A percentile compares a stretch with the other conserved stretches of the same genome.
Conservation (phyloP, 2,888 invertebrate species). For the Eupsilia transversa region DNA sequence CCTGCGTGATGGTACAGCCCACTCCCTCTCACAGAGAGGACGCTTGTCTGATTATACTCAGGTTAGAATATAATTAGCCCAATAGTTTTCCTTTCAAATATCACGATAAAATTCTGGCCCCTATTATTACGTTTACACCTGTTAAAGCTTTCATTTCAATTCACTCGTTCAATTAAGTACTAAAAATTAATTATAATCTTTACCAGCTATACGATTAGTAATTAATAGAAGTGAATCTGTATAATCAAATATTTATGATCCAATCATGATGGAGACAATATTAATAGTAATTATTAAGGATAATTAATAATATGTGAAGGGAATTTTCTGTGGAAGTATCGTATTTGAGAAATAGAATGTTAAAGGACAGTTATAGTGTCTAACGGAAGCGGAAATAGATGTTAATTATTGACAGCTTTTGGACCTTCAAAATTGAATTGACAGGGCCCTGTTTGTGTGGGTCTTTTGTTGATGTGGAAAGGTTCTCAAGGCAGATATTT, state of each 20-base stretch:
- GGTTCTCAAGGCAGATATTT: background rate
- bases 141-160: background rate
- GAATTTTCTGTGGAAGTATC: background rate
- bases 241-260: slow-evolving; percentile 1
- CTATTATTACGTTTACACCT: background rate
- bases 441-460: slow-evolving; percentile 21
- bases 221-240: background rate
- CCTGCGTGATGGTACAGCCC: background rate
- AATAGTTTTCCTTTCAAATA: slow-evolving; percentile 5
- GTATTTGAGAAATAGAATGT: background rate
- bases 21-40: background rate
- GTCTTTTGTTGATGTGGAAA: slow-evolving; percentile 7
- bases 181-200: slow-evolving; percentile 8
- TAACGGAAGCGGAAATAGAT: slow-evolving; percentile 47
- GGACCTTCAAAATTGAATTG: slow-evolving; percentile 21
- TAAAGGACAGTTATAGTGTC: slow-evolving; percentile 17
- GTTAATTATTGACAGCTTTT: background rate
- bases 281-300: background rate
- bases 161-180: background rate
- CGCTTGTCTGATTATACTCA: background rate
- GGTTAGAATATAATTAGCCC: background rate
- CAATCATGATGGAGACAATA: slow-evolving; percentile 3
- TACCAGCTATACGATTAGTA: background rate
- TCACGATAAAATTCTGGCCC: background rate
- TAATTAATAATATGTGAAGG: background rate